Base-by-base conservation (phyloP, 2,888 invertebrate species). In the Noctua pronuba region DNA sequence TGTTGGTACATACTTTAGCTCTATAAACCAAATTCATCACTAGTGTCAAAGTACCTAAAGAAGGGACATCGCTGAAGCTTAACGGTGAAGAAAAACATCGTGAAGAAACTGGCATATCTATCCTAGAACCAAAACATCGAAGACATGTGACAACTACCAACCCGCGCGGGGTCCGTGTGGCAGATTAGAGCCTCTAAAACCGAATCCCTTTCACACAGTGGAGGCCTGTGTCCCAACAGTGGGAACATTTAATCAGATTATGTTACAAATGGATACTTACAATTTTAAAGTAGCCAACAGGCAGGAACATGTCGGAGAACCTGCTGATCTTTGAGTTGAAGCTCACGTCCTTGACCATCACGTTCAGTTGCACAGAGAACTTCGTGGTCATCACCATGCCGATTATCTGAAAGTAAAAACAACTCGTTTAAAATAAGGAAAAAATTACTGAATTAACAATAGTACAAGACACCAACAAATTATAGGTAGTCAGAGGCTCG, bases 231-330 rank as follows among this genome's bases (percentile, higher is more conserved):
- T 55, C 11, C 52, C 11, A n/a, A 4, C 13, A 13, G 28, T 16
- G 58, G 13, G 16, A 16, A 28, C 8, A 21, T 31, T 62, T 1
- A 4, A 10, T 3, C 31, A 0, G 21, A 10, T 31, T 31, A 21
- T 60, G 21, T 16, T 41, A 2, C 24, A 70, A 8, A 46, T 35
- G 10, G 7, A 52, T 24, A 88, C 97, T 97, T 92, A 97, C 97
- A 90, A 98, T 93, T 92, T 97, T 97, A 11, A 97, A 92, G 97
- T 98, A 98, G 60, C 97, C 97, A 49, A 98, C 92, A 0, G 98
- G 98, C 72, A 98, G 83, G 2, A 97, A 96, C 88, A 97, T 94
- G 75, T 97, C 95, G 79, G 97, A 97, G 91, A 98, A 98, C 10
- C 94, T 96, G 35, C 91, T 93, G 78, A 97, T 96, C 86, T 95